phyloP scores from a whole-genome alignment of 2,113 vertebrate species.

The Leucopsar rothschildi region DNA sequence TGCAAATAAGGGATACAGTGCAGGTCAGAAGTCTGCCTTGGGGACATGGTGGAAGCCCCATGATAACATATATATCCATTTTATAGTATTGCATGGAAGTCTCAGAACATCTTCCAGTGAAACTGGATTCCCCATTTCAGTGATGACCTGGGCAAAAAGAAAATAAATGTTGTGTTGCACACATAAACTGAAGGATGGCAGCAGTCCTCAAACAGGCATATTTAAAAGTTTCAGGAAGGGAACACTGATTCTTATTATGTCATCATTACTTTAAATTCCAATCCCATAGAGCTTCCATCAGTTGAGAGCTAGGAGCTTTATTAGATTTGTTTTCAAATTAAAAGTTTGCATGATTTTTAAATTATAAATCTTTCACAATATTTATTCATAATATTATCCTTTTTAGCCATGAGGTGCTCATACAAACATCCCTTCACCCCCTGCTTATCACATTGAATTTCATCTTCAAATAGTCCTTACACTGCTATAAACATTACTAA shows the following conservation, averaged over 20 bases:
- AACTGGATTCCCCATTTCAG: neutral
- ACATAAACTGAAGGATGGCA: neutral
- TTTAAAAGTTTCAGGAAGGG: neutral
- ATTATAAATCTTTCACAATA: neutral
- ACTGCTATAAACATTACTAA: neutral
- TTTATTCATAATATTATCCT: neutral
- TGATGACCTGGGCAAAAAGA: neutral
- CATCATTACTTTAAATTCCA: neutral
- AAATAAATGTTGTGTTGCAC: neutral
- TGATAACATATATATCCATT: neutral
- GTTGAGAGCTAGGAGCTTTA: neutral
- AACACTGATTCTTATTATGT: neutral
- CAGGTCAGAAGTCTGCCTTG: neutral
- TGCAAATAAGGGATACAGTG: neutral
- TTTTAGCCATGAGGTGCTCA: neutral
- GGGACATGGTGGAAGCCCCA: neutral
- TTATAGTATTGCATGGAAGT: neutral
- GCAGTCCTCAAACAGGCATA: neutral
- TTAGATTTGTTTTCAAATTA: neutral
- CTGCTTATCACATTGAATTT: neutral
- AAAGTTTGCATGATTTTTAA: neutral
- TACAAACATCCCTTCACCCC: neutral
- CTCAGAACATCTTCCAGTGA: neutral
- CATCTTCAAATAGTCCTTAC: neutral
- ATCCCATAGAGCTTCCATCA: neutral